Conservation (phyloP, 1,140 invertebrate genomes). For the Marisa cornuarietis region DNA sequence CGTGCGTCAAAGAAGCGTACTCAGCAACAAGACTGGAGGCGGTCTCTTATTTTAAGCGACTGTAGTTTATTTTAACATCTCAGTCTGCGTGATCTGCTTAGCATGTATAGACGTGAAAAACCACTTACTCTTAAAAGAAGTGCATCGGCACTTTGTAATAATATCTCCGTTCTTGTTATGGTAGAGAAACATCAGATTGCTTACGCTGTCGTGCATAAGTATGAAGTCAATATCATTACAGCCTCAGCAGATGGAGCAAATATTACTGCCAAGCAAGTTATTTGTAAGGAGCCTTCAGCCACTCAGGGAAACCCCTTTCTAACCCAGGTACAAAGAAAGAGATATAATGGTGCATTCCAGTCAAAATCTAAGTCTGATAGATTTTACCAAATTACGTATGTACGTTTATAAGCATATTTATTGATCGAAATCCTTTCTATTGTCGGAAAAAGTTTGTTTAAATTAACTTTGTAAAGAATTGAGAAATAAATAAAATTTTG, state of each 20-base stretch:
- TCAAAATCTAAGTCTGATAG: neutral
- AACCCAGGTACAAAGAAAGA: constrained; percentile 46
- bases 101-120: constrained; percentile 62
- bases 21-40: constrained; percentile 36
- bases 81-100: neutral
- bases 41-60: neutral
- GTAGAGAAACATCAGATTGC: constrained; percentile 49
- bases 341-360: neutral
- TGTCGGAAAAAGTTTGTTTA: too few relatives aligned
- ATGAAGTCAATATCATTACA: constrained; percentile 58
- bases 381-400: neutral
- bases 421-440: too few relatives aligned
- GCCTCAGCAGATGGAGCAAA: constrained; percentile 53
- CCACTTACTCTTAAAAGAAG: constrained; percentile 58
- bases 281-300: constrained; percentile 62
- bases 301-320: constrained; percentile 52
- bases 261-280: constrained; percentile 57
- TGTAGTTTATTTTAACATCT: neutral
- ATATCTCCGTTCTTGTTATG: constrained; percentile 52
- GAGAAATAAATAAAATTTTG: too few relatives aligned
- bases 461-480: too few relatives aligned
- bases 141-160: constrained; percentile 57
- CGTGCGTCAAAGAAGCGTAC: constrained; percentile 39
- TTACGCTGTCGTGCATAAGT: constrained; percentile 61
- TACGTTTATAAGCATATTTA: too few relatives aligned